Base-by-base conservation (phyloP, 2,113 vertebrate species). In the Colinus virginianus region DNA sequence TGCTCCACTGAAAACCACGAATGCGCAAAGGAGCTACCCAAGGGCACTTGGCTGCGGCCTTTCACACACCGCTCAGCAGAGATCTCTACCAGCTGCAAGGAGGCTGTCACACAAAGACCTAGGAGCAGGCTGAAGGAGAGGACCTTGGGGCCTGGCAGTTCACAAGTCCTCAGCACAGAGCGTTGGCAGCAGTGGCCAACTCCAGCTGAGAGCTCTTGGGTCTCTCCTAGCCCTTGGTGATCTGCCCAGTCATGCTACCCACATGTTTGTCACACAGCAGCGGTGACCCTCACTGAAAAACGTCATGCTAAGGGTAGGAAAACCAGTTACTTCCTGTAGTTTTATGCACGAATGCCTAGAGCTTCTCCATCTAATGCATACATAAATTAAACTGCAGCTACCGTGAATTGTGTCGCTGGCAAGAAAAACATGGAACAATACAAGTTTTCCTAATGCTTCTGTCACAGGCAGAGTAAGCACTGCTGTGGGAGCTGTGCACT, bases 381-480 rank as follows among this genome's bases (percentile, higher is more conserved):
- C 25, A 64, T 43, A 85, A 85, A 92, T 58, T 78, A 80, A 78
- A 91, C 25, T 67, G 77, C 28, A 61, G 26, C 13, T 46, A 63
- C 43, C 1, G 2, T 55, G 38, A 85, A 59, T 92, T 91, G 53
- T 82, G 59, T 79, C 66, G 46, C 46, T 51, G n/a, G 48, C 13
- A 67, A 83, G 59, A 70, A 88, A 53, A 26, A 1, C 25, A 32
- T 46, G 46, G 63, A 87, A 84, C n/a, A 72, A 68, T 19, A 36
- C 16, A 61, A 72, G 40, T 62, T 84, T 78, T 92, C 62, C 87
- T 87, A 82, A 76, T 22, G 75, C 67, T 76, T 71, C 75, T 77
- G 71, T 49, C 63, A 86, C 69, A 56, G 9, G 62, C 66, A 53
- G 55, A 45, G 84, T 45, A 77, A 90, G 82, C 59, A 42, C 51